Percentiles rank a stretch among this genome's conserved stretches.
Conservation (phyloP, 2,113 vertebrate genomes). For the Pycnonotus jocosus region DNA sequence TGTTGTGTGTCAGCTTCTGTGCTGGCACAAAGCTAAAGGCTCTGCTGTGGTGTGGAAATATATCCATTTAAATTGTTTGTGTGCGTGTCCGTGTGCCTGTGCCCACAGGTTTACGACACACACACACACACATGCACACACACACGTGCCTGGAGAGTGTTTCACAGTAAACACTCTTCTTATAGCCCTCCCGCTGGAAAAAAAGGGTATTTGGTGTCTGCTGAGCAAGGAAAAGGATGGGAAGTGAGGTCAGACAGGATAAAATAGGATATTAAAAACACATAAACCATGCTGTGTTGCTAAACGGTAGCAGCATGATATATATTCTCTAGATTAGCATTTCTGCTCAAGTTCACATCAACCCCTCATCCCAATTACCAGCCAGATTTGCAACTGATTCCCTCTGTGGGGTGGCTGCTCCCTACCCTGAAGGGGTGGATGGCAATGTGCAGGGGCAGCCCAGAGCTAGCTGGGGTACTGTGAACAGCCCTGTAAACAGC, state of each 20-base stretch:
- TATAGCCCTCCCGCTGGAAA: constrained; percentile 29
- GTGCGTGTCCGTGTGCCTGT: neutral
- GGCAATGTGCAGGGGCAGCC: neutral
- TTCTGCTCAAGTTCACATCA: constrained; percentile 55
- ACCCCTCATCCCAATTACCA: constrained; percentile 37
- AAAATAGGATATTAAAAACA: constrained; percentile 72
- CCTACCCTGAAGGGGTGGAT: neutral
- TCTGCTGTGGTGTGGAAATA: constrained; percentile 10
- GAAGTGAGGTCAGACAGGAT: constrained; percentile 58
- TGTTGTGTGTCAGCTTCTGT: constrained; percentile 40
- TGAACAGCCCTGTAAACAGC: neutral
- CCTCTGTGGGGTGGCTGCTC: neutral
- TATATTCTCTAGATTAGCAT: constrained; percentile 48
- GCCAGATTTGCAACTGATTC: neutral
- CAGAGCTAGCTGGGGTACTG: neutral
- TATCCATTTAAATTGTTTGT: neutral
- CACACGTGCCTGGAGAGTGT: neutral
- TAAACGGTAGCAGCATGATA: constrained; percentile 66
- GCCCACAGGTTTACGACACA: neutral
- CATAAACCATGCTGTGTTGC: constrained; percentile 66
- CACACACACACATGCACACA: neutral
- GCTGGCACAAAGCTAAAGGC: constrained; percentile 5
- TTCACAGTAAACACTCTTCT: neutral
- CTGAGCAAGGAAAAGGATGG: constrained; percentile 63
- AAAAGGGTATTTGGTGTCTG: constrained; percentile 45